phyloP scores from a whole-genome alignment of 2,113 vertebrate species.

The Sphaerodactylus townsendi region DNA sequence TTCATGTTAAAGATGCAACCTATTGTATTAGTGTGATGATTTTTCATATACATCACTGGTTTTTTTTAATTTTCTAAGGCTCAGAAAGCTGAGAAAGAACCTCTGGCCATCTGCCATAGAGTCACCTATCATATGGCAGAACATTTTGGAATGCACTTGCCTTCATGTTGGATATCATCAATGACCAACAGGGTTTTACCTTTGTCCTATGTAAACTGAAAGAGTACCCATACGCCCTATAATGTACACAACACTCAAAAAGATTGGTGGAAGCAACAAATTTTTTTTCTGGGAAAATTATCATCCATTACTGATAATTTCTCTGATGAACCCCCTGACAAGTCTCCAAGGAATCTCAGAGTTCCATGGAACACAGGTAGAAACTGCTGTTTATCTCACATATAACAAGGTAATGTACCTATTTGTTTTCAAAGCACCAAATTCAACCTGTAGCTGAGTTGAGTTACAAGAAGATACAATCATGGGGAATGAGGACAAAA shows the following conservation, averaged over 20 bases:
- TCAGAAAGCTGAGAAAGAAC: neutral
- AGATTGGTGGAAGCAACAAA: no score
- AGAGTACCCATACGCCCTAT: no score
- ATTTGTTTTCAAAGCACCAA: no score
- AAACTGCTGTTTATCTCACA: neutral
- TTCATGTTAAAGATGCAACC: fast-evolving
- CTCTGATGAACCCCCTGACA: neutral
- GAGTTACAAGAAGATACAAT: no score
- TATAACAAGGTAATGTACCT: no score
- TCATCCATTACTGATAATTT: neutral
- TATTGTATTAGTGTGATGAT: neutral
- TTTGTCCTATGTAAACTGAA: no score
- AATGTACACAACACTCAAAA: no score
- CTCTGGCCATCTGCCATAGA: neutral
- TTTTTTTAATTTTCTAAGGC: neutral
- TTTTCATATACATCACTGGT: neutral
- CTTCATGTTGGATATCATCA: neutral
- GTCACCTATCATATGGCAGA: neutral
- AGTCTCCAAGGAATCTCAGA: neutral
- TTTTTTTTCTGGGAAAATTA: no score
- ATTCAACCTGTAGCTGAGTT: no score
- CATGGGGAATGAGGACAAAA: no score
- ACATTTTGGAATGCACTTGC: neutral
- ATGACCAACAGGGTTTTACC: neutral
- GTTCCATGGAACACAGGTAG: neutral